phyloP scores from a whole-genome alignment of 2,888 invertebrate species.

The Erebia aethiops region DNA sequence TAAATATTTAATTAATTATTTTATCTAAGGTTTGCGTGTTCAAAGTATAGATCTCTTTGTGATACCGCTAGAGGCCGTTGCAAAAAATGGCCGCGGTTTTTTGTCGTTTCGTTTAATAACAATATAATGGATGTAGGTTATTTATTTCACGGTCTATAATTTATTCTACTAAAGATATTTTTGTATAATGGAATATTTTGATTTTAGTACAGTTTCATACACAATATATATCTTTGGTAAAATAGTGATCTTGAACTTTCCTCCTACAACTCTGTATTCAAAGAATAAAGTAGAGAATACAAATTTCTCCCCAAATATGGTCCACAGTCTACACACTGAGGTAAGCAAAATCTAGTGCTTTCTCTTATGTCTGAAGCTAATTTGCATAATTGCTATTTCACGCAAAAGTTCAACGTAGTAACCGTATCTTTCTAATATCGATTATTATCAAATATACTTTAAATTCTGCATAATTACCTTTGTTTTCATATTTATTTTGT shows the following conservation, averaged over 20 bases:
- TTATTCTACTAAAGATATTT: neutral
- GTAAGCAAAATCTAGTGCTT: slow-evolving; percentile 1
- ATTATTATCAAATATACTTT: too few species aligned
- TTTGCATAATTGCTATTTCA: slow-evolving; percentile 10
- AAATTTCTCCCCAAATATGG: slow-evolving; percentile 12
- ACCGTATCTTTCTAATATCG: neutral
- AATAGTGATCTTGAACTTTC: neutral
- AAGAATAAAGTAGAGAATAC: slow-evolving; percentile 7
- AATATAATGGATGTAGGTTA: slow-evolving; percentile 2
- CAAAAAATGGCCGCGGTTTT: slow-evolving; percentile 45
- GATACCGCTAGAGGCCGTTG: slow-evolving; percentile 39
- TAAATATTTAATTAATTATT: slow-evolving; percentile 29
- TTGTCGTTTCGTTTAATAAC: slow-evolving; percentile 25
- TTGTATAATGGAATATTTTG: neutral
- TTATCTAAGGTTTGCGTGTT: slow-evolving; percentile 38
- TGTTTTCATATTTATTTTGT: too few species aligned
- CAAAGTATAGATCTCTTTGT: slow-evolving; percentile 39
- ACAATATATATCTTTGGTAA: neutral
- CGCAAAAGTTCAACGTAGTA: neutral
- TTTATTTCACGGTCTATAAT: neutral
- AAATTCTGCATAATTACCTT: too few species aligned
- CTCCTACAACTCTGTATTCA: neutral
- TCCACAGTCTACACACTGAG: slow-evolving; percentile 3
- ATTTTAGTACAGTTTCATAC: neutral
- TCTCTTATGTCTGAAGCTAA: neutral